Evolutionary conservation across 2,797 vertebrate genomes (phyloP).

Genomic region (Spea hammondii): DNA sequence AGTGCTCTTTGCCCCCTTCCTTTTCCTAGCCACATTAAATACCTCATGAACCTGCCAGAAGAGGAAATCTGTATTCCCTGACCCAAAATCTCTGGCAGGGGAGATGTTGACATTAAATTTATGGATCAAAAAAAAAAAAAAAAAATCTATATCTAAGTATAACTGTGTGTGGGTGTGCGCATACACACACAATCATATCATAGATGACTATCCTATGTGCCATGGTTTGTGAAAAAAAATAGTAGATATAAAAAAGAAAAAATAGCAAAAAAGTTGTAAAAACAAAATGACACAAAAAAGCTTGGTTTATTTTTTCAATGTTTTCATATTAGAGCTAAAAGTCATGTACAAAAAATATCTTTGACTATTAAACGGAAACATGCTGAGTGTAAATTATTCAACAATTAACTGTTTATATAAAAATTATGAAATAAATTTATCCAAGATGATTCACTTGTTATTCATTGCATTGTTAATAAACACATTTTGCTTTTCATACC

Average conservation of each 20-base stretch:
- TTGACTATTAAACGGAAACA: constrained; percentile 80
- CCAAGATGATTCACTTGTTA: constrained; percentile 63
- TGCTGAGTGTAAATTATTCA: constrained; percentile 94
- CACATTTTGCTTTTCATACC: neutral
- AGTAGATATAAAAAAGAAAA: constrained; percentile 69
- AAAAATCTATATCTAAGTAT: constrained; percentile 12
- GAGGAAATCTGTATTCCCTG: neutral
- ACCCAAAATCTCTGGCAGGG: constrained; percentile 14
- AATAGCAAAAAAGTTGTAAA: constrained; percentile 57
- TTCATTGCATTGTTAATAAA: constrained; percentile 6
- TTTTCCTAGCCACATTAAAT: constrained; percentile 27
- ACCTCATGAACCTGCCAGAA: constrained; percentile 33
- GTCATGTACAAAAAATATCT: constrained; percentile 79
- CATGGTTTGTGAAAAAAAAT: constrained; percentile 65
- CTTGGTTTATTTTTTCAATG: constrained; percentile 83
- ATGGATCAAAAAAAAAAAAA: constrained; percentile 56
- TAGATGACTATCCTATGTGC: constrained; percentile 67
- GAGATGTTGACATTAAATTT: constrained; percentile 45
- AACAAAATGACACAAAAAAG: constrained; percentile 65
- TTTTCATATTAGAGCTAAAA: constrained; percentile 86
- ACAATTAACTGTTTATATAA: constrained; percentile 95
- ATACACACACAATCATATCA: neutral
- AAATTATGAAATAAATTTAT: constrained; percentile 94
- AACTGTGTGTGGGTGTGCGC: neutral
- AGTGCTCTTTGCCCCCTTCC: constrained; percentile 21